Conservation (phyloP, 2,888 invertebrate genomes). For the Marasmarcha lunaedactyla region DNA sequence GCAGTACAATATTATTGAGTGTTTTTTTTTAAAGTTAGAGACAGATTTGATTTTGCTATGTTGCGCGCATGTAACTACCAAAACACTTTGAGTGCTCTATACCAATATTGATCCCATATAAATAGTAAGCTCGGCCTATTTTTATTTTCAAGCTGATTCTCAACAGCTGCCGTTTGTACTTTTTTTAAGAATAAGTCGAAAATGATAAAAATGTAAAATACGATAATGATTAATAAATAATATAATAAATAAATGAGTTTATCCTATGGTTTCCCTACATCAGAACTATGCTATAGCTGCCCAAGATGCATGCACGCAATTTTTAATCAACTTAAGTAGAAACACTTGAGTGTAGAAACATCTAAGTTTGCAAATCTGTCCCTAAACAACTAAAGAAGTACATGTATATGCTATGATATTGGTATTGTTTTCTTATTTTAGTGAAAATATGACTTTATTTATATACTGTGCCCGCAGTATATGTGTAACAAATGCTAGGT, state of each 20-base stretch:
- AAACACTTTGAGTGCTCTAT: constrained; percentile 30
- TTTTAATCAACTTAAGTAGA: constrained; percentile 12
- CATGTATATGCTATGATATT: not conserved
- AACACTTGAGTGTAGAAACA: too few species aligned
- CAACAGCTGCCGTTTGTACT: constrained; percentile 54
- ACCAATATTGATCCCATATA: constrained; percentile 62
- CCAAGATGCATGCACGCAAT: constrained; percentile 40
- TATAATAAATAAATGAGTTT: constrained; percentile 17
- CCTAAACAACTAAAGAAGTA: not conserved
- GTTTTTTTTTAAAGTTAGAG: constrained; percentile 17
- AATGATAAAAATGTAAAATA: constrained; percentile 18
- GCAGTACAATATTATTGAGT: constrained; percentile 23
- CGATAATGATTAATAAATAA: constrained; percentile 24
- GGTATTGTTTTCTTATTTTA: not conserved
- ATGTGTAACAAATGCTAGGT: not conserved
- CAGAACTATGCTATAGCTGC: constrained; percentile 49
- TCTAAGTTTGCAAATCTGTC: not conserved
- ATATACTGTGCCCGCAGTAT: not conserved
- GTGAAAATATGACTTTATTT: constrained; percentile 1
- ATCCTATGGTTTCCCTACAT: constrained; percentile 15
- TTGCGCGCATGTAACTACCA: constrained; percentile 41
- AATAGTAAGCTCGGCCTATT: constrained; percentile 53
- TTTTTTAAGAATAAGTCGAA: constrained; percentile 14
- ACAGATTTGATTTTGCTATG: constrained; percentile 24
- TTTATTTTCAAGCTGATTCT: not conserved